Base-by-base conservation (phyloP, 2,113 vertebrate species). In the Microtus ochrogaster region DNA sequence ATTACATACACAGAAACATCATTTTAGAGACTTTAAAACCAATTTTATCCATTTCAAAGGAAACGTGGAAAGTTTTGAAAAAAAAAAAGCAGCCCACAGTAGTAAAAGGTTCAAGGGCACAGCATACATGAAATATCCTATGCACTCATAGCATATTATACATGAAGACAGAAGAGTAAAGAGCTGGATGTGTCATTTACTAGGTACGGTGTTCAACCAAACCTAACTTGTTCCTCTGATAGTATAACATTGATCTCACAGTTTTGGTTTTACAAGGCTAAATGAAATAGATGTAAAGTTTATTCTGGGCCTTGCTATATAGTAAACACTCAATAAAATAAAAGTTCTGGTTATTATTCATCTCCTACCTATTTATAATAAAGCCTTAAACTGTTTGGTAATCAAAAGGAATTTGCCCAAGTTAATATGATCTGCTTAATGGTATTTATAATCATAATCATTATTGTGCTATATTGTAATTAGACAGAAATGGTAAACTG, bases 291-390 rank as follows among this genome's bases (percentile, higher is more conserved):
- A 95, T 4, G 26, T 52, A 82, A 94, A 94, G 79, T 19, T 87
- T 78, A 94, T 85, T 92, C 13, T 89, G 94, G 94, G 61, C 49
- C n/a, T 90, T 88, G 49, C 52, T 77, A 47, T 95, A 93, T 79
- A 97, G 79, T 92, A 97, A 97, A 96, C 47, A 95, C 94, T 96
- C 95, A 94, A 96, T 97, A 97, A 92, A 97, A 96, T 94, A 97
- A 73, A 88, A 95, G 88, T 26, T 94, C 74, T 91, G 72, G 94
- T 92, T 94, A 97, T 91, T 92, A 92, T 92, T 96, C 73, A 94
- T 89, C 90, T 41, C 66, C 90, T 9, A 96, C 44, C 63, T 89
- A 97, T 92, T 97, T 96, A 92, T 90, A 96, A 94, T 94, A 95
- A 94, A 92, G 82, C 85, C 90, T 89, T 81, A 92, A 96, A 73